Evolutionary conservation across 35 echinoderm and acorn worm genomes (phyloP).

Genomic region (Hemicentrotus pulcherrimus): DNA sequence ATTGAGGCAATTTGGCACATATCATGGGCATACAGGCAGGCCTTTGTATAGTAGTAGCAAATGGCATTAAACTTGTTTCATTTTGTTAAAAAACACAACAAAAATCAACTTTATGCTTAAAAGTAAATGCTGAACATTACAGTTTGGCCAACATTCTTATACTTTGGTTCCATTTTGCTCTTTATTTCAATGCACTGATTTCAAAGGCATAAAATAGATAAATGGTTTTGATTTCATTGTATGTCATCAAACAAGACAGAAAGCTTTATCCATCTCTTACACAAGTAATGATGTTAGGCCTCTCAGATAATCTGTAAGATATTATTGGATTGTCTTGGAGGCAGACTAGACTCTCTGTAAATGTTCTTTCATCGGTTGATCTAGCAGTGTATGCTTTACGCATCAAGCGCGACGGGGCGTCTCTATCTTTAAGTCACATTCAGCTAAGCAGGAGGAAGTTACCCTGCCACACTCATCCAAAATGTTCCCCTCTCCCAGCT

Average conservation of each 20-base stretch:
- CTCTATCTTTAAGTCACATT: constrained; percentile 21
- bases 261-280: background rate
- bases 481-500: background rate
- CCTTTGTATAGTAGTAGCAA: too few species aligned
- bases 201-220: background rate
- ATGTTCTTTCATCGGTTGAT: constrained; percentile 1
- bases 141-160: background rate
- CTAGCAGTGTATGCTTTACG: constrained; percentile 4
- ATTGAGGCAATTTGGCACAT: too few species aligned
- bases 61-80: too few species aligned
- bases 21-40: too few species aligned
- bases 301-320: too few species aligned
- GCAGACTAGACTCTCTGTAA: background rate
- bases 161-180: background rate
- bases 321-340: background rate
- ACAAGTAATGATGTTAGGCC: background rate
- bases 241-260: background rate
- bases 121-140: background rate
- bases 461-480: background rate
- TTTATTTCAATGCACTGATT: background rate
- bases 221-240: background rate
- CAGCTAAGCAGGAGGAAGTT: constrained; percentile 5
- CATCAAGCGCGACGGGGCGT: background rate
- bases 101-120: too few species aligned
- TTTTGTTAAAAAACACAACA: too few species aligned